Conservation (phyloP, 2,113 vertebrate species). For the Brachypodius melanocephalos region DNA sequence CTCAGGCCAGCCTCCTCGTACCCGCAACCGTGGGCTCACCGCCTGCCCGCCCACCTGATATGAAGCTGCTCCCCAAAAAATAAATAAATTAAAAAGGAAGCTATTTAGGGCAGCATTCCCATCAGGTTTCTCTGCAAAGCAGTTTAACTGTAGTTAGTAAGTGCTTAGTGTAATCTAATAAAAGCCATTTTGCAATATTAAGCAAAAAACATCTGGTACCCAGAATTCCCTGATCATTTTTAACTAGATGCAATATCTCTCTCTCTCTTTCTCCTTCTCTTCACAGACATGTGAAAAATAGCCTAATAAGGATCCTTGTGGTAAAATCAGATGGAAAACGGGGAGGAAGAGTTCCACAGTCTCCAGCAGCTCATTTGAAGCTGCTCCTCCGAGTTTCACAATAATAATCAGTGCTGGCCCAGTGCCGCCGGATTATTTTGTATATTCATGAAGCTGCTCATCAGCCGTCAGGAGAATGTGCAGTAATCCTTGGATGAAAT, state of each 20-base stretch:
- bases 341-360: slow-evolving; percentile 76
- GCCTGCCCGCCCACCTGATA: neutral
- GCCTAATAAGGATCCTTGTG: slow-evolving; percentile 83
- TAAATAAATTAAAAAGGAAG: slow-evolving; percentile 50
- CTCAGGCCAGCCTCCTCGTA: fast-evolving
- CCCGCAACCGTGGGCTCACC: fast-evolving
- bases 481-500: slow-evolving; percentile 91
- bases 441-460: slow-evolving; percentile 89
- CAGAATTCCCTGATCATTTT: slow-evolving; percentile 87
- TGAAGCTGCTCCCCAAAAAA: neutral
- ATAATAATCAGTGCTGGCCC: slow-evolving; percentile 86
- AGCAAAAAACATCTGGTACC: slow-evolving; percentile 89
- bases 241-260: slow-evolving; percentile 82
- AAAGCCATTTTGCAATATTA: slow-evolving; percentile 87
- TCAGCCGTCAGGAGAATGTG: slow-evolving; percentile 88
- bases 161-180: slow-evolving; percentile 86
- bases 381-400: slow-evolving; percentile 79
- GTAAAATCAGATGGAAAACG: slow-evolving; percentile 82
- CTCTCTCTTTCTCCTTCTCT: slow-evolving; percentile 75
- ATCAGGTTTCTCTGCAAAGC: slow-evolving; percentile 78
- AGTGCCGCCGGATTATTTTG: slow-evolving; percentile 85
- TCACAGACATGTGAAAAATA: slow-evolving; percentile 83
- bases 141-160: slow-evolving; percentile 87
- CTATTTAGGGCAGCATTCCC: slow-evolving; percentile 82
- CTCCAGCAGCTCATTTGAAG: slow-evolving; percentile 81